phyloP scores from a whole-genome alignment of 2,113 vertebrate species.

The Hassar affinis region DNA sequence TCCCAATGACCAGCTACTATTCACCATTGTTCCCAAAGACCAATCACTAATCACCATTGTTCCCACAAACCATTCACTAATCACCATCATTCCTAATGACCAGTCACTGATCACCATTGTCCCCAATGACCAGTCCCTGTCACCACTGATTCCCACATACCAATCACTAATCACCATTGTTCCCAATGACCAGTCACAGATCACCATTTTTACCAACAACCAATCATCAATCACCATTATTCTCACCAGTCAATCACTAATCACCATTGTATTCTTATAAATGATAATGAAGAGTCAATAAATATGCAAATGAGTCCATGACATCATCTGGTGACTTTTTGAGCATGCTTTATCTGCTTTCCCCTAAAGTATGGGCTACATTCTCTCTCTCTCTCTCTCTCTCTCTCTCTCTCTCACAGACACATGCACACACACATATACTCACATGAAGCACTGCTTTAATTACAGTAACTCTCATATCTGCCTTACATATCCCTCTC shows the following conservation, averaged over 20 bases:
- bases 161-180: background rate
- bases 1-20: background rate
- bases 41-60: background rate
- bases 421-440: background rate
- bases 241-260: too few relatives aligned
- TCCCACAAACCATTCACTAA: background rate
- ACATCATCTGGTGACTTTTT: background rate
- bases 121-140: background rate
- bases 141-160: background rate
- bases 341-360: background rate
- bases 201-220: too few relatives aligned
- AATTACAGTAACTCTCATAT: constrained; percentile 21
- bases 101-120: background rate
- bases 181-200: too few relatives aligned
- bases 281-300: too few relatives aligned
- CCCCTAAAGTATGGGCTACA: too few relatives aligned
- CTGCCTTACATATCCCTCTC: background rate
- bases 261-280: too few relatives aligned
- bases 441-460: constrained; percentile 12
- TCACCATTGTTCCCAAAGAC: background rate
- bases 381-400: background rate
- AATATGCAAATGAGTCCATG: background rate
- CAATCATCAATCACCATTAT: too few relatives aligned
- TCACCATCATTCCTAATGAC: background rate
- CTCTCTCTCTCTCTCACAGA: background rate